Evolutionary conservation across 1,140 invertebrate genomes (phyloP).

Genomic region (Drosophila malerkotliana): DNA sequence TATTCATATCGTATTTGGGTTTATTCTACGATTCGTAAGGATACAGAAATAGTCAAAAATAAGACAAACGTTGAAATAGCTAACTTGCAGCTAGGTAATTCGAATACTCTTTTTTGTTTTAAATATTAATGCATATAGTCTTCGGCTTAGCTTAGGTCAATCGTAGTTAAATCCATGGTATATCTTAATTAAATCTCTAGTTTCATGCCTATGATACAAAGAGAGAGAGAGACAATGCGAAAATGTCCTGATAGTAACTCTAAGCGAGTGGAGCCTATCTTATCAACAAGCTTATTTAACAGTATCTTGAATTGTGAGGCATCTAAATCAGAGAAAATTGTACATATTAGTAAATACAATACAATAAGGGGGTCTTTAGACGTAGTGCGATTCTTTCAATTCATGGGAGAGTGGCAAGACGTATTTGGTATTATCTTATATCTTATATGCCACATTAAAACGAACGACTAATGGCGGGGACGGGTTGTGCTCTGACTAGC

Average conservation of each 20-base stretch:
- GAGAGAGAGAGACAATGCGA: conserved; percentile 60
- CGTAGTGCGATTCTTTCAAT: conserved; percentile 32
- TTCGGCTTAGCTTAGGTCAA: conserved; percentile 40
- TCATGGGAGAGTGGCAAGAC: conserved; percentile 15
- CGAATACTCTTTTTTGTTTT: conserved; percentile 12
- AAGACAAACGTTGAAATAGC: not conserved
- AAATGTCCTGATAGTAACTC: conserved; percentile 68
- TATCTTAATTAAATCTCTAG: conserved; percentile 71
- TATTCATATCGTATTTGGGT: conserved; percentile 14
- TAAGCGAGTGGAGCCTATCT: conserved; percentile 71
- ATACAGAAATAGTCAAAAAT: conserved; percentile 21
- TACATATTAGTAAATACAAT: conserved; percentile 64
- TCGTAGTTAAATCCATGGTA: conserved; percentile 60
- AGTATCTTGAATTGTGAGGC: conserved; percentile 74
- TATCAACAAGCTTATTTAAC: conserved; percentile 66
- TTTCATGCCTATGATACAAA: conserved; percentile 44
- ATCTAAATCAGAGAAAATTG: conserved; percentile 83
- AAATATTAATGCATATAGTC: conserved; percentile 29
- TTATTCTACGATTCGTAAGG: conserved; percentile 1
- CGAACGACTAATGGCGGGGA: conserved; percentile 35
- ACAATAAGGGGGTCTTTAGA: conserved; percentile 14
- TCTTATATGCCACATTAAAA: conserved; percentile 33
- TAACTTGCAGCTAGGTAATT: not conserved
- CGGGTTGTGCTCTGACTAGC: conserved; percentile 5
- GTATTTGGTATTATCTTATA: conserved; percentile 48